Conservation (phyloP, 2,888 invertebrate species). For the Lasioglossum malachurum region DNA sequence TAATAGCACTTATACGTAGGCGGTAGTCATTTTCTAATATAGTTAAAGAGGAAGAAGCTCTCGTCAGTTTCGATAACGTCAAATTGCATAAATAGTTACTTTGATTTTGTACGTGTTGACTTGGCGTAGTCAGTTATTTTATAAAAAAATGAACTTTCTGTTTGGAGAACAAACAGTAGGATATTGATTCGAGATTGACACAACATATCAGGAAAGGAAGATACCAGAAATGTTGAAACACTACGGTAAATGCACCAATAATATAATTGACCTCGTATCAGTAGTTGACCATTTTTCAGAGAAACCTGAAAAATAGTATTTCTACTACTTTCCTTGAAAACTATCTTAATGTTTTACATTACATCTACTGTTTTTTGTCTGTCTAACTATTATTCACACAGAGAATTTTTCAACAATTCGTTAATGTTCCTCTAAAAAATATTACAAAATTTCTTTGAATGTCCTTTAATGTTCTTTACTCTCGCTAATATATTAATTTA, state of each 20-base stretch:
- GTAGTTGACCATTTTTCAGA: too few species aligned
- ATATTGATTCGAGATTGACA: not conserved
- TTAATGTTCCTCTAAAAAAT: too few species aligned
- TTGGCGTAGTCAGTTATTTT: not conserved
- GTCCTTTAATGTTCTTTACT: too few species aligned
- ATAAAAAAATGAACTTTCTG: not conserved
- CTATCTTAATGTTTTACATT: too few species aligned
- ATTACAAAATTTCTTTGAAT: too few species aligned
- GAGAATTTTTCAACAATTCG: too few species aligned
- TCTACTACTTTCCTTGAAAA: too few species aligned
- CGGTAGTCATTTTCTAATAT: not conserved
- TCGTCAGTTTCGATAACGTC: not conserved
- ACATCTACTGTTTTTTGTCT: too few species aligned
- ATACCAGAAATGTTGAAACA: not conserved
- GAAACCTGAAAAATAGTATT: too few species aligned
- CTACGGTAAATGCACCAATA: not conserved
- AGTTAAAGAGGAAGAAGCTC: not conserved
- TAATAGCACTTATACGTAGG: not conserved
- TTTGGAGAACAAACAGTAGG: not conserved
- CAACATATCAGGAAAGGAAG: not conserved
- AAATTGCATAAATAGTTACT: not conserved
- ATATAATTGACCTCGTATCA: too few species aligned
- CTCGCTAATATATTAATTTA: too few species aligned
- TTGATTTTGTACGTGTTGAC: not conserved
- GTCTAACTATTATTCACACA: too few species aligned